Conservation (phyloP, 2,797 vertebrate genomes). For the Rachycentron canadum region DNA sequence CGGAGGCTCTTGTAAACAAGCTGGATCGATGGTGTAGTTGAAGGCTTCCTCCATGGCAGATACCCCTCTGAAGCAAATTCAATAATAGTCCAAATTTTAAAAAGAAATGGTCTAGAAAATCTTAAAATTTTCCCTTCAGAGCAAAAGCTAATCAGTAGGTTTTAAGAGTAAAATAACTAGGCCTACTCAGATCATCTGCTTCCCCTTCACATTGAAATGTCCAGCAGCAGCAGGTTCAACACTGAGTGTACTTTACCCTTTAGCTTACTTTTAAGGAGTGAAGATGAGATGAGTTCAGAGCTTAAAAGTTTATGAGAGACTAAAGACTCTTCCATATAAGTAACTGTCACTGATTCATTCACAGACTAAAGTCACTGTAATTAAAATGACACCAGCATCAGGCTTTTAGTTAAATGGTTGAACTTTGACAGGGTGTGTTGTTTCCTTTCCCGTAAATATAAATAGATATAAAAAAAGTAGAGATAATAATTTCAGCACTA, state of each 20-base stretch:
- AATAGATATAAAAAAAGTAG: slow-evolving; percentile 31
- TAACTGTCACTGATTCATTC: slow-evolving; percentile 70
- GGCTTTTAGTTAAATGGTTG: slow-evolving; percentile 30
- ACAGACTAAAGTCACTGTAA: slow-evolving; percentile 52
- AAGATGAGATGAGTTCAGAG: slow-evolving; percentile 19
- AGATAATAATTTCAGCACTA: not conserved
- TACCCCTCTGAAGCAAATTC: slow-evolving; percentile 8
- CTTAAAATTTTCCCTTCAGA: not conserved
- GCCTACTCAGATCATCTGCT: not conserved
- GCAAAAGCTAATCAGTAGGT: too few species aligned
- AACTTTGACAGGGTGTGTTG: slow-evolving; percentile 74
- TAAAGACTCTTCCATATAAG: slow-evolving; percentile 1
- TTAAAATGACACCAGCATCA: slow-evolving; percentile 44
- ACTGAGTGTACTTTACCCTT: slow-evolving; percentile 37
- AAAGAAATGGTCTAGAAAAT: not conserved
- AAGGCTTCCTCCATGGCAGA: slow-evolving; percentile 70
- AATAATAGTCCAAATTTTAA: not conserved
- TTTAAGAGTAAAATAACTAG: not conserved
- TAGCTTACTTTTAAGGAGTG: slow-evolving; percentile 32
- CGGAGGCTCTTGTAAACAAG: slow-evolving; percentile 84
- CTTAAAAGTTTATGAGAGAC: slow-evolving; percentile 49
- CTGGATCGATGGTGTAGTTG: slow-evolving; percentile 76
- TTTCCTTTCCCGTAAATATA: slow-evolving; percentile 26
- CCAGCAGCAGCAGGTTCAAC: not conserved
- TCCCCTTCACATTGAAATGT: not conserved